Conservation (phyloP, 37 sponge, comb jelly and placozoan genomes). For the Sycon ciliatum region DNA sequence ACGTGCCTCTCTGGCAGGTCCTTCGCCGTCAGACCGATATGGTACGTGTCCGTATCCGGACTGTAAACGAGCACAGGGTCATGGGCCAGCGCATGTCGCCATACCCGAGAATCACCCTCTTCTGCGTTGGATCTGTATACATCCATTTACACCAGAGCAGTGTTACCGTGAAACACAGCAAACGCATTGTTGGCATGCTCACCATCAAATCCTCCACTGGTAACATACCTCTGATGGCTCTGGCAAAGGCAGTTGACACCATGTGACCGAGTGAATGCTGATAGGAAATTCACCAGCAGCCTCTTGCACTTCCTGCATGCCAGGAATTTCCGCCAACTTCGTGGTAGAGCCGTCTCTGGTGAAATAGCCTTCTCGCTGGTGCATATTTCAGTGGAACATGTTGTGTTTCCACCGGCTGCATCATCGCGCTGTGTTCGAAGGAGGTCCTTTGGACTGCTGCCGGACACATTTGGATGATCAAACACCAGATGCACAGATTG, state of each 20-base stretch:
- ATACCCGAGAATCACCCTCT: conserved; percentile 22
- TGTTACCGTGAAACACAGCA: background rate
- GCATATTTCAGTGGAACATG: too few relatives aligned
- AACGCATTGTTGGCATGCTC: background rate
- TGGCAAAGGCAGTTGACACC: background rate
- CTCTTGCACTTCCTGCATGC: conserved; percentile 19
- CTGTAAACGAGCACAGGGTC: conserved; percentile 14
- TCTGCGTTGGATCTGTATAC: conserved; percentile 5
- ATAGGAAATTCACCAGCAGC: background rate
- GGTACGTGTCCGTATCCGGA: too few relatives aligned
- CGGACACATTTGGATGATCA: conserved; percentile 17
- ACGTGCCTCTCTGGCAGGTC: background rate
- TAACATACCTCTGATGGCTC: background rate
- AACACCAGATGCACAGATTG: conserved; percentile 35
- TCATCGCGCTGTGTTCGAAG: conserved; percentile 12
- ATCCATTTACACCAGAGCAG: too few relatives aligned
- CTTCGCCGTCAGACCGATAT: conserved; percentile 12
- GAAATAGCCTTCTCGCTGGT: too few relatives aligned
- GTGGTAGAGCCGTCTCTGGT: background rate
- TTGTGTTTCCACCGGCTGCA: too few relatives aligned
- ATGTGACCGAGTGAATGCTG: background rate
- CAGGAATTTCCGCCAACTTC: background rate
- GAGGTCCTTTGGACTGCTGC: conserved; percentile 23
- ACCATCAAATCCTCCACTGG: conserved; percentile 12
- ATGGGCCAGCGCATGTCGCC: conserved; percentile 3